Evolutionary conservation across 2,797 vertebrate species (phyloP).

Genomic region (Chelon labrosus): DNA sequence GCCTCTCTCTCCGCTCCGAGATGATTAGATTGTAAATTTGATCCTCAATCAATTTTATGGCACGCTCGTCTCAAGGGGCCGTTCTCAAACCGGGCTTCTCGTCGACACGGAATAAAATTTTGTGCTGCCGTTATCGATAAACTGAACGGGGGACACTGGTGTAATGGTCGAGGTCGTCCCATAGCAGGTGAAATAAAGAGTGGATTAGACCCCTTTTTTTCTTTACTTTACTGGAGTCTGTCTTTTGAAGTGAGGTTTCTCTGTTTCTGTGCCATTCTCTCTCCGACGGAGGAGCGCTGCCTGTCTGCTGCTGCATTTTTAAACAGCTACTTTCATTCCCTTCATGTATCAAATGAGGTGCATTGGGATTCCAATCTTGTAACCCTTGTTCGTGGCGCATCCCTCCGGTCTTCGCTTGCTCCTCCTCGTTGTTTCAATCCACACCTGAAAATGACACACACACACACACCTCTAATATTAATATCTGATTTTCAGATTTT

Average conservation of each 20-base stretch:
- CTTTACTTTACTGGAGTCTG: constrained; percentile 24
- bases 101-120: constrained; percentile 33
- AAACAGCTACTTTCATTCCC: constrained; percentile 61
- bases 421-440: background rate
- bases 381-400: constrained; percentile 29
- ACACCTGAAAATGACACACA: constrained; percentile 34
- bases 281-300: constrained; percentile 38
- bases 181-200: constrained; percentile 15
- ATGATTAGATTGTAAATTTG: constrained; percentile 71
- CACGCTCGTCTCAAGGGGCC: constrained; percentile 29
- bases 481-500: constrained; percentile 12
- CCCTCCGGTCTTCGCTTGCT: constrained; percentile 19
- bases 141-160: constrained; percentile 15
- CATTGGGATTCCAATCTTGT: constrained; percentile 67
- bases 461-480: background rate
- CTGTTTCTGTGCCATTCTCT: constrained; percentile 38
- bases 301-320: constrained; percentile 53
- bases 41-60: constrained; percentile 69
- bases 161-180: constrained; percentile 9
- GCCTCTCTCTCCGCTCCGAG: constrained; percentile 13
- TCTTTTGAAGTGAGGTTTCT: constrained; percentile 46
- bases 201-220: constrained; percentile 3
- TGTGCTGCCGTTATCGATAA: constrained; percentile 24
- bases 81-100: constrained; percentile 44
- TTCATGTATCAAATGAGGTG: constrained; percentile 53